Evolutionary conservation across 64 coral and sea anemone genomes (phyloP).

Genomic region (Dendrophyllia cribrosa): DNA sequence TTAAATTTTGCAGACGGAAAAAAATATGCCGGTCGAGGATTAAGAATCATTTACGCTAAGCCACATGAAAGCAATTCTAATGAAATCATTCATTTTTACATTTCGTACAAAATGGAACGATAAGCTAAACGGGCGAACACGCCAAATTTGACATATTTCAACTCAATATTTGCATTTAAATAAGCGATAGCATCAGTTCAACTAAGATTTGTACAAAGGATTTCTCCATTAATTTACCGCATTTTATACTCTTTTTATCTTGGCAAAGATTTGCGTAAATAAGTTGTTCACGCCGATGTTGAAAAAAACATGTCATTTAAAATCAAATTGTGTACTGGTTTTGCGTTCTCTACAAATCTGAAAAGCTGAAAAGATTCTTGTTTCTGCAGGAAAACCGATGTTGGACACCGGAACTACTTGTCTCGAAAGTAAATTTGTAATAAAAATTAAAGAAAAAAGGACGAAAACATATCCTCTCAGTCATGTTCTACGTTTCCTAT

Average conservation of each 20-base stretch:
- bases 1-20: background rate
- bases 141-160: background rate
- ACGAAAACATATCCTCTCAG: too few relatives aligned
- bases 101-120: slow-evolving; percentile 1
- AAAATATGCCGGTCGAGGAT: background rate
- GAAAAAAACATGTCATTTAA: background rate
- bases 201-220: background rate
- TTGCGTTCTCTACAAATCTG: background rate
- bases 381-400: background rate
- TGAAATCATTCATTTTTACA: background rate
- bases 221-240: background rate
- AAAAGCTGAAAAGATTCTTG: background rate
- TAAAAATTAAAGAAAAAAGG: too few relatives aligned
- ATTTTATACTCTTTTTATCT: background rate
- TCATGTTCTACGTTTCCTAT: too few relatives aligned
- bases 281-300: background rate
- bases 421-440: too few relatives aligned
- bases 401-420: too few relatives aligned
- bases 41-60: background rate
- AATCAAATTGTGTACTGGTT: background rate
- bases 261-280: background rate
- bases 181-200: slow-evolving; percentile 21
- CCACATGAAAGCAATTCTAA: background rate
- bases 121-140: background rate
- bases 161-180: slow-evolving; percentile 4